phyloP scores from a whole-genome alignment of 2,113 vertebrate species.

The Dasyurus viverrinus region DNA sequence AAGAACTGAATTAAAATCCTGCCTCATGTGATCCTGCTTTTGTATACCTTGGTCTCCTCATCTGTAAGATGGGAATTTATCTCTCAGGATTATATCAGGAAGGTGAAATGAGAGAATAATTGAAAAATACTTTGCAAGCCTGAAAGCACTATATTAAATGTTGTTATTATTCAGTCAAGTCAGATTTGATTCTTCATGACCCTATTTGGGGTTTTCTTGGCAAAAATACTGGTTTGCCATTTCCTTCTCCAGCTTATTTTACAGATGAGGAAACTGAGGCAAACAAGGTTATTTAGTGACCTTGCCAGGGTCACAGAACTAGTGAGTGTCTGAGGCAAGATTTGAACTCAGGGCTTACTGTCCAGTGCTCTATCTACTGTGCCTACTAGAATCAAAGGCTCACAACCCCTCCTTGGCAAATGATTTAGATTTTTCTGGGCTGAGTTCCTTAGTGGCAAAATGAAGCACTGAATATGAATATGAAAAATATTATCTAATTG shows the following conservation, averaged over 20 bases:
- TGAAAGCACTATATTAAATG: neutral
- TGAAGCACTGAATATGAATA: no score
- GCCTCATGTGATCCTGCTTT: neutral
- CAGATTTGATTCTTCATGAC: neutral
- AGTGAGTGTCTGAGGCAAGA: neutral
- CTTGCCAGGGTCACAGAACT: neutral
- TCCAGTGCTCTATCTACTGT: neutral
- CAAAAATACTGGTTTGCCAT: neutral
- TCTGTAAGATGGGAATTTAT: neutral
- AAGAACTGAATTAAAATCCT: neutral
- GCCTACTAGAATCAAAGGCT: neutral
- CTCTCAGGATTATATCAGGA: neutral
- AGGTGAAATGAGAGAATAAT: neutral
- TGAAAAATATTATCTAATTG: neutral
- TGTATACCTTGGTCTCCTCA: neutral
- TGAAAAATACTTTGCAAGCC: neutral
- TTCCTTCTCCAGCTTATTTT: neutral
- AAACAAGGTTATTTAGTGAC: neutral
- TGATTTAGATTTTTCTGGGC: neutral
- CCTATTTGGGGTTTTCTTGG: neutral
- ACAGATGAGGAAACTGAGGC: neutral
- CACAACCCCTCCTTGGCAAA: neutral
- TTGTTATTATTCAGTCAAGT: neutral
- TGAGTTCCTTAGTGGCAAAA: neutral
- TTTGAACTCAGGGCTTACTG: neutral